Conservation (phyloP, 2,888 invertebrate genomes). For the Oxystoma pomonae region DNA sequence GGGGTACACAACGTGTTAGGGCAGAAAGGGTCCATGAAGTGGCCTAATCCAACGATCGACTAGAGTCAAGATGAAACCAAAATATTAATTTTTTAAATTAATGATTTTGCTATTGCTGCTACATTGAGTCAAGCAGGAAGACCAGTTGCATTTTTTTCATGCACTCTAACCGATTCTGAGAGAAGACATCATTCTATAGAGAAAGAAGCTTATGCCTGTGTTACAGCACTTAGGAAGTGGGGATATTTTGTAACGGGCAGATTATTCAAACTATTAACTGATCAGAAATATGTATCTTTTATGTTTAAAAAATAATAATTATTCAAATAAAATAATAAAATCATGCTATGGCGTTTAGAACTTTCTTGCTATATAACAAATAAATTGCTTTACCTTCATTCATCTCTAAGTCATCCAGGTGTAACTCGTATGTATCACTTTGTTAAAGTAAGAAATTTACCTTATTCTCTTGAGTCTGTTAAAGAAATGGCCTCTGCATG, state of each 20-base stretch:
- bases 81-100: too few relatives aligned
- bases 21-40: too few relatives aligned
- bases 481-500: too few relatives aligned
- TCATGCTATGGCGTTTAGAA: too few relatives aligned
- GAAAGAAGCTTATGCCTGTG: too few relatives aligned
- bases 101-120: constrained; percentile 1
- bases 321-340: constrained; percentile 1
- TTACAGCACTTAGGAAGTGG: too few relatives aligned
- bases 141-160: constrained; percentile 8
- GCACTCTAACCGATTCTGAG: constrained; percentile 1
- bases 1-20: too few relatives aligned
- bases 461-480: constrained; percentile 1
- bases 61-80: too few relatives aligned
- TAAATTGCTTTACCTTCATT: too few relatives aligned
- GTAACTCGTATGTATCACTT: constrained; percentile 8
- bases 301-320: neutral
- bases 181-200: neutral
- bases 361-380: too few relatives aligned
- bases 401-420: constrained; percentile 11
- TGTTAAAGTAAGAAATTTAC: constrained; percentile 2
- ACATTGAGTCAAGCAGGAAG: constrained; percentile 5
- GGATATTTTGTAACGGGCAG: neutral
- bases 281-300: constrained; percentile 3
- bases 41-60: too few relatives aligned
- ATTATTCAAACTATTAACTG: neutral